phyloP scores from a whole-genome alignment of 2,888 invertebrate species.

The Conus canariensis region DNA sequence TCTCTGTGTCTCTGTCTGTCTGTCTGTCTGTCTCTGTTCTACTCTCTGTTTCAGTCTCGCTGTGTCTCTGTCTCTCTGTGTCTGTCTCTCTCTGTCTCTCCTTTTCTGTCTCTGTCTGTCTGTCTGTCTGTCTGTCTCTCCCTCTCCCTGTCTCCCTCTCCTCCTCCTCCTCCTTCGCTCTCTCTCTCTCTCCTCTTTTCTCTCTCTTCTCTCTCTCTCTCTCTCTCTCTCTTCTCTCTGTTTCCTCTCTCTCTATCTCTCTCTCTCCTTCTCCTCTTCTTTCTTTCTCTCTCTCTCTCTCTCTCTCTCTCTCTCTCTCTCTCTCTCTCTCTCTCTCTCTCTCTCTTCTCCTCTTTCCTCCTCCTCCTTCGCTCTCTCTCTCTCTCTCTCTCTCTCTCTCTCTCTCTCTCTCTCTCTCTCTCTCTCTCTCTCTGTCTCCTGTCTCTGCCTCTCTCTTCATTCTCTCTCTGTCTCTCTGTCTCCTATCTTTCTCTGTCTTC shows the following conservation, averaged over 20 bases:
- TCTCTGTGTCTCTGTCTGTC: too few relatives aligned
- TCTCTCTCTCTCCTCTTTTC: neutral
- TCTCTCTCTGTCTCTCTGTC: neutral
- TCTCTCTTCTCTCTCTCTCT: neutral
- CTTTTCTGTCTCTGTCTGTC: neutral
- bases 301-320: too few relatives aligned
- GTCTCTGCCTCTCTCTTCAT: neutral
- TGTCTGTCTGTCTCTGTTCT: neutral
- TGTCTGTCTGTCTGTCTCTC: neutral
- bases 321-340: conserved; percentile 33
- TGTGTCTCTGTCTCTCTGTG: neutral
- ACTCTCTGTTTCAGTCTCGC: neutral
- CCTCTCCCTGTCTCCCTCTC: conserved; percentile 21
- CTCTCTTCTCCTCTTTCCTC: conserved; percentile 20
- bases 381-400: conserved; percentile 20
- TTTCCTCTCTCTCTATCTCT: too few relatives aligned
- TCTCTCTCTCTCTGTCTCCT: too few relatives aligned
- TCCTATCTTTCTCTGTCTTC: too few relatives aligned
- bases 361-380: conserved; percentile 30
- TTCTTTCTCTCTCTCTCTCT: too few relatives aligned
- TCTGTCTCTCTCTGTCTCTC: neutral
- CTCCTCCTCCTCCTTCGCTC: conserved; percentile 23
- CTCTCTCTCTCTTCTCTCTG: neutral
- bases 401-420: neutral
- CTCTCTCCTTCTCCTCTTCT: too few relatives aligned